phyloP scores from a whole-genome alignment of 2,888 invertebrate genomes.

The Plutella xylostella region DNA sequence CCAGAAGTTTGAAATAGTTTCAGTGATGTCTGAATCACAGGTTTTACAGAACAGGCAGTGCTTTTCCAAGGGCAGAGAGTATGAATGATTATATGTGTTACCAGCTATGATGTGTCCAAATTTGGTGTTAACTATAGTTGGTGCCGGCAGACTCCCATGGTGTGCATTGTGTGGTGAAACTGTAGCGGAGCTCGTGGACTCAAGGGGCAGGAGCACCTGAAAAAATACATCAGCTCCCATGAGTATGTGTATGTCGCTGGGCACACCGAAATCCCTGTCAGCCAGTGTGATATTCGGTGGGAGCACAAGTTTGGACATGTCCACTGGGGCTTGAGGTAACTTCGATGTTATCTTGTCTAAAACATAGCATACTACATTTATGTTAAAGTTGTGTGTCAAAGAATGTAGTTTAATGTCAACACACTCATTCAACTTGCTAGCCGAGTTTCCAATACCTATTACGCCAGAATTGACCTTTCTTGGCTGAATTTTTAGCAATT shows the following conservation, averaged over 20 bases:
- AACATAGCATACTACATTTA: conserved; percentile 11
- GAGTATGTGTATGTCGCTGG: conserved; percentile 14
- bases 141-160: neutral
- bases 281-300: conserved; percentile 12
- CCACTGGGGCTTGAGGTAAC: conserved; percentile 14
- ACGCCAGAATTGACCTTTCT: neutral
- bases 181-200: neutral
- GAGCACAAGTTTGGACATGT: conserved; percentile 8
- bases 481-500: neutral
- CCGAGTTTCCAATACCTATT: neutral
- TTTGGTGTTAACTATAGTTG: conserved; percentile 7
- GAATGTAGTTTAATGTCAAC: conserved; percentile 12
- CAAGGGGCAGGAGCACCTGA: conserved; percentile 15
- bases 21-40: conserved; percentile 9
- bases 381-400: conserved; percentile 5
- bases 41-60: neutral
- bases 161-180: neutral
- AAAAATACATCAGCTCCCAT: conserved; percentile 17
- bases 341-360: conserved; percentile 16
- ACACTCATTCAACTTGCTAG: neutral
- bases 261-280: conserved; percentile 11
- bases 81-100: neutral
- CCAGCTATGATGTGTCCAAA: conserved; percentile 15
- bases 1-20: conserved; percentile 7
- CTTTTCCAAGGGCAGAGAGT: neutral